Evolutionary conservation across 2,113 vertebrate species (phyloP).

Genomic region (Onychorhynchus coronatus): DNA sequence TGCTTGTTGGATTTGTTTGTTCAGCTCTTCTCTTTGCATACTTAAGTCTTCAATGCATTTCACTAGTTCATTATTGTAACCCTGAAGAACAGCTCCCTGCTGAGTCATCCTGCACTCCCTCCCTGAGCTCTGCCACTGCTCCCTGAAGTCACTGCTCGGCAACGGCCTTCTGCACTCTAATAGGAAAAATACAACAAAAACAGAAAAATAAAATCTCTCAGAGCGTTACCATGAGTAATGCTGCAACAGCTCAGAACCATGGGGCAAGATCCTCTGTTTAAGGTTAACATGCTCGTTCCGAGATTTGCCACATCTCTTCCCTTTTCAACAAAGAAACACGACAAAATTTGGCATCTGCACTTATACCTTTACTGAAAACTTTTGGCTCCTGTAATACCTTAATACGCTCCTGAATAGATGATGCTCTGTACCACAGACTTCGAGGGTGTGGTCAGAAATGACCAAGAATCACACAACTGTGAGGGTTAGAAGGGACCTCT

Average conservation of each 20-base stretch:
- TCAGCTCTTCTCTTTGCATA: constrained; percentile 48
- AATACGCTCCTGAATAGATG: too few species aligned
- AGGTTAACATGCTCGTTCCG: not conserved
- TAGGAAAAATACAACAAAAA: not conserved
- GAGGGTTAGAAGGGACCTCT: too few species aligned
- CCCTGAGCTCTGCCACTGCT: not conserved
- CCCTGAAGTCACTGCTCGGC: not conserved
- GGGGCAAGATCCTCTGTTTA: not conserved
- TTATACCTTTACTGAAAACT: not conserved
- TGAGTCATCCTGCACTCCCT: constrained; percentile 42
- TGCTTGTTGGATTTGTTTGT: constrained; percentile 50
- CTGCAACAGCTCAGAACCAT: accelerated
- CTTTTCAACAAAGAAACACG: not conserved
- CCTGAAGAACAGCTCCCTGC: constrained; percentile 60
- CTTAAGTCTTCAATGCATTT: constrained; percentile 57
- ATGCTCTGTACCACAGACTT: not conserved
- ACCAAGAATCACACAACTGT: not conserved
- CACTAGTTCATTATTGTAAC: constrained; percentile 62
- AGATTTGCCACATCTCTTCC: not conserved
- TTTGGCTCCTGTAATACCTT: not conserved
- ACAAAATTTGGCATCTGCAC: not conserved
- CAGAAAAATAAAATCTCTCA: not conserved
- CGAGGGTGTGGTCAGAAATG: not conserved
- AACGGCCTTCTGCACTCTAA: not conserved
- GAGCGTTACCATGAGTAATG: not conserved